Evolutionary conservation across 2,113 vertebrate species (phyloP), one percentile per base, ranked within the genome.

Genomic region (Halcyon malimbica): DNA sequence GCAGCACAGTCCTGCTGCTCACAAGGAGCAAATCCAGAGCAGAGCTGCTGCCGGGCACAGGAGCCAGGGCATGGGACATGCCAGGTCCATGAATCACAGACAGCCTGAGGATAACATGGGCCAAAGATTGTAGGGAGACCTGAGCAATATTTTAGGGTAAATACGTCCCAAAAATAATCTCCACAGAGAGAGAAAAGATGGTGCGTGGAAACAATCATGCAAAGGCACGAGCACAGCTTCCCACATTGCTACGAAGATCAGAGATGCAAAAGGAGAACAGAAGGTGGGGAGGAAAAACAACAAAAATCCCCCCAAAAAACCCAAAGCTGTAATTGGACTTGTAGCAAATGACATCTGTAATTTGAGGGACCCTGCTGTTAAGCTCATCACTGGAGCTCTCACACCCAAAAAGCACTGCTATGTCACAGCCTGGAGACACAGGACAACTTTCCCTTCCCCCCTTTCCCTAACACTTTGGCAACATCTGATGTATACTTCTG

Each of bases 21-120:
- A 0, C 44, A 56, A 56, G 0, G 4, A 39, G 71, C 44, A 85
- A 90, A 70, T 17, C 57, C 76, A 11, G 37, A 75, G 51, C n/a
- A 79, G 92, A 85, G 65, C 23, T 48, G 33, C 0, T 0, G 17
- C 48, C 13, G 31, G 63, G 50, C 53, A 17, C 0, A 0, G 35
- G 23, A 71, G 20, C 46, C 6, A 8, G 7, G 10, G 16, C 24
- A 13, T 6, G 25, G 51, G 33, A 78, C n/a, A 6, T 1, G 2
- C 5, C 20, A 33, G 11, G 46, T 59, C 70, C 35, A 19, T 0
- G 2, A 24, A 37, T 44, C 26, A 83, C 16, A 29, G 51, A 59
- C 37, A 68, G 50, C 42, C 31, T 2, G 3, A 37, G 29, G 60
- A 16, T 20, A 21, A 42, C 17, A 5, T 35, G 20, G 21, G 25